These are phyloP conservation scores for Salminus brasiliensis DNA, from an alignment of 2,113 vertebrate species.

Conservation along the genomic window DNA sequence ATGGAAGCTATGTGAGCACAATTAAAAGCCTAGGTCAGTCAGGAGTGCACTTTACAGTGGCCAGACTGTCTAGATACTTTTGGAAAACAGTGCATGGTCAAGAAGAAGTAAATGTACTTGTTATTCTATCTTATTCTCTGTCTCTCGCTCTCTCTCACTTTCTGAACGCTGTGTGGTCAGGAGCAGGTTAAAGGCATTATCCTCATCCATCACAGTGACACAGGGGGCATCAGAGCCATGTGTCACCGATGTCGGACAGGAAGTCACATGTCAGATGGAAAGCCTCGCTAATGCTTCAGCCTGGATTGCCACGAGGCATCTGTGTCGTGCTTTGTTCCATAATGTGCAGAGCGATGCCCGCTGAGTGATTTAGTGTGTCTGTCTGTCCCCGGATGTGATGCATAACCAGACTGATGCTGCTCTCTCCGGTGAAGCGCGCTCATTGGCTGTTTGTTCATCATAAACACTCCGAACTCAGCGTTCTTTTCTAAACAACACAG, in stretches of 20 bases:
- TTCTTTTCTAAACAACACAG: constrained; percentile 5
- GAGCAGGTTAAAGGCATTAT: constrained; percentile 16
- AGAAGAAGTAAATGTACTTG: too few species aligned
- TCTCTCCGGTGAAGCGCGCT: constrained; percentile 13
- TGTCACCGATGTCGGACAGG: neutral
- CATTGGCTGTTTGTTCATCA: constrained; percentile 40
- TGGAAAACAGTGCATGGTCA: too few species aligned
- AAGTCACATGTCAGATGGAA: constrained; percentile 37
- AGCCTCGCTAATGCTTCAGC: constrained; percentile 38
- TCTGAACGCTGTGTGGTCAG: neutral
- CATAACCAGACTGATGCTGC: constrained; percentile 17
- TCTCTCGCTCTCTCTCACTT: neutral
- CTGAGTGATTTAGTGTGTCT: constrained; percentile 37
- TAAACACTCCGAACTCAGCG: neutral
- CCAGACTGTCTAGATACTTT: too few species aligned
- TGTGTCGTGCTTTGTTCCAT: constrained; percentile 9
- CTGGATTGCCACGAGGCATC: constrained; percentile 40
- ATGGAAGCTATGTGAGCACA: too few species aligned
- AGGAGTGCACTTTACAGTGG: too few species aligned
- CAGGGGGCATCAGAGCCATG: neutral
- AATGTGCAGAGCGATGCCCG: constrained; percentile 34
- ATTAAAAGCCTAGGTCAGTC: too few species aligned
- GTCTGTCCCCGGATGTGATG: constrained; percentile 8
- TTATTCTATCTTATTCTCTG: too few species aligned
- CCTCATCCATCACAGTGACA: constrained; percentile 3